Evolutionary conservation across 2,888 invertebrate species (phyloP), one percentile per base, ranked within the genome.

Genomic region (Chymomyza procnemis): DNA sequence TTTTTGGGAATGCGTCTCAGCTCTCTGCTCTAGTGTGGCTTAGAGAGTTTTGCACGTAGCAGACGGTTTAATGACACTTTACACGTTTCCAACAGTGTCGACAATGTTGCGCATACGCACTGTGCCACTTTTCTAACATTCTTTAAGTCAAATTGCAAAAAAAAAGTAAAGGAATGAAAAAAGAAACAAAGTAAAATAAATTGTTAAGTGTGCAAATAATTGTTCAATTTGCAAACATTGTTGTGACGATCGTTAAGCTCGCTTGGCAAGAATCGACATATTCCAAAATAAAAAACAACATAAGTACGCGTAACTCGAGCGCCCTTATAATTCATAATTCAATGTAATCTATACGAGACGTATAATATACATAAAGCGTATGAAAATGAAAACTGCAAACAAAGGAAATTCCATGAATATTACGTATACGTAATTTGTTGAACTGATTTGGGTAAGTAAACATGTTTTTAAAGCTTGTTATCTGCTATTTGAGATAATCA

Each of bases 81-180:
- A 34, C 34, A 4, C 26, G 26, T 26, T 26, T 34, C 34, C n/a
- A 21, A n/a, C 56, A 56, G 21, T 26, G 14, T 56, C 26, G 26
- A 70, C 85, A 67, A 86, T 86, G 78, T 79, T 79, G 78, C 78
- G 78, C 78, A 79, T 71, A 83, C 79, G 86, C 88, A 84, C 71
- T 78, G 67, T 66, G 19, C 34, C 41, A 61, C 70, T 73, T 73
- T 76, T 54, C 41, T 59, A 21, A 61, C 54, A 60, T 30, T 4
- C 64, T 16, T 26, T 6, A 8, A 26, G 26, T 26, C 4, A 26
- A 61, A 18, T 3, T 21, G 3, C 4, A 34, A 34, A 34, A 2
- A 41, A 41, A 41, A 41, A 9, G 34, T 34, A 26, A 58, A 46
- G n/a, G 12, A 41, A 41, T 6, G 4, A 41, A 41, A 4, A 12